A percentile compares a stretch with the other conserved stretches of the same genome.
phyloP scores from a whole-genome alignment of 2,797 vertebrate genomes.

The Pachyuromys duprasi region DNA sequence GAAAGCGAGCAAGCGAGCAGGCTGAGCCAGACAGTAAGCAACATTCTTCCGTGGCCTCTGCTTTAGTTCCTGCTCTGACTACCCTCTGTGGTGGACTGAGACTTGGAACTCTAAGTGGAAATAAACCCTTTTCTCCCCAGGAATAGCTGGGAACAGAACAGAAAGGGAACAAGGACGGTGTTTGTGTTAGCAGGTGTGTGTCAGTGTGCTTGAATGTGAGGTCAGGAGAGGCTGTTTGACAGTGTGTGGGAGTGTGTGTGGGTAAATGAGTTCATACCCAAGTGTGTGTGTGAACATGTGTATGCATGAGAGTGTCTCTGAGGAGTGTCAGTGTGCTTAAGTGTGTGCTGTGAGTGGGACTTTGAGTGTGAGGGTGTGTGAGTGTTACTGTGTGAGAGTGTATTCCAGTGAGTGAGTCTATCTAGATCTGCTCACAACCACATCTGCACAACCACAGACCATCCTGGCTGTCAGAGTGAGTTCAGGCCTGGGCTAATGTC shows the following conservation, averaged over 20 bases:
- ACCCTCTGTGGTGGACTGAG: neutral
- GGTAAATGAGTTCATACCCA: neutral
- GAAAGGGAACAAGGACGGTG: neutral
- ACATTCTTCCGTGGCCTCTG: neutral
- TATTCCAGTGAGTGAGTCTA: neutral
- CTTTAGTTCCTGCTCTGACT: neutral
- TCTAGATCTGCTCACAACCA: neutral
- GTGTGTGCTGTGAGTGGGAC: neutral
- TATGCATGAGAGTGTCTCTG: neutral
- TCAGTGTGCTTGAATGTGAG: neutral
- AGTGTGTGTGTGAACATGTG: neutral
- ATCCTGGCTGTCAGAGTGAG: neutral
- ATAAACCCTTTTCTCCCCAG: neutral
- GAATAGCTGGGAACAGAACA: neutral
- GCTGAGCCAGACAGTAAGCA: neutral
- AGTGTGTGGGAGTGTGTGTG: neutral
- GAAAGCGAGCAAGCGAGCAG: neutral
- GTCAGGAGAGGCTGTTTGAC: neutral
- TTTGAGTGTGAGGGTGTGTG: neutral
- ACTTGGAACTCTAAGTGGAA: neutral
- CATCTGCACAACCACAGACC: no score
- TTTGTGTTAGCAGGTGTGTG: neutral
- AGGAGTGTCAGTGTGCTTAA: neutral
- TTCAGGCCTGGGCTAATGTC: neutral
- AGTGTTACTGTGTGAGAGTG: neutral